A percentile compares a stretch with the other conserved stretches of the same genome.
phyloP scores from a whole-genome alignment of 2,797 vertebrate species.

The Prunella strophiata region DNA sequence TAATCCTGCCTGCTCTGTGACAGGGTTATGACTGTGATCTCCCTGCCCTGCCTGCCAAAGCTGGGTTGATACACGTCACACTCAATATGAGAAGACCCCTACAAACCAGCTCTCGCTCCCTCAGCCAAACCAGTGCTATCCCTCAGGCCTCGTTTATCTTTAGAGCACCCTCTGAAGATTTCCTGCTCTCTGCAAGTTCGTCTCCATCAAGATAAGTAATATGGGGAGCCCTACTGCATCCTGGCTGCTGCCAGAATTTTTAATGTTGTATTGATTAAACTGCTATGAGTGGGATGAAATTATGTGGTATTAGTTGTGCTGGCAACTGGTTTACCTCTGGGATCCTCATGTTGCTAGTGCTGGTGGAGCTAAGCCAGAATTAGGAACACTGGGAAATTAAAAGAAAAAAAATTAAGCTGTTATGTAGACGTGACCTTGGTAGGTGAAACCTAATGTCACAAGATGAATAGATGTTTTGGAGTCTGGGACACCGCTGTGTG shows the following conservation, averaged over 20 bases:
- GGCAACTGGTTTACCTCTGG: conserved; percentile 63
- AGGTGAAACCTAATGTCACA: background rate
- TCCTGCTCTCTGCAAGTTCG: background rate
- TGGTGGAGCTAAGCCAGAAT: conserved; percentile 59
- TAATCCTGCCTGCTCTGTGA: background rate
- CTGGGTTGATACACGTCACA: background rate
- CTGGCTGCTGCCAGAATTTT: conserved; percentile 55
- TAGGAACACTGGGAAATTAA: conserved; percentile 35
- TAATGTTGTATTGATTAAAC: conserved; percentile 67
- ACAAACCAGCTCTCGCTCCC: background rate
- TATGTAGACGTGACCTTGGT: conserved; percentile 2
- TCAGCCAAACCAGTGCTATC: background rate
- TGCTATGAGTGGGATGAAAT: conserved; percentile 60
- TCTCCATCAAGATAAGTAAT: conserved; percentile 17
- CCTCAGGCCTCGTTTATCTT: background rate
- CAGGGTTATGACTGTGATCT: background rate
- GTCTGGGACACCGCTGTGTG: rapidly evolving
- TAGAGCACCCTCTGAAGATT: conserved; percentile 42
- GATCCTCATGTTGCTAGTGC: conserved; percentile 15
- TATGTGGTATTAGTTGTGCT: conserved; percentile 63
- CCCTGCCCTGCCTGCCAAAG: background rate
- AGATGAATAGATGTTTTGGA: background rate
- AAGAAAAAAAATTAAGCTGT: background rate
- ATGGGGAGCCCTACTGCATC: conserved; percentile 32
- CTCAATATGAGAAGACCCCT: background rate